Conservation (phyloP, 92 coral and sea anemone genomes). For the Porites divaricata region DNA sequence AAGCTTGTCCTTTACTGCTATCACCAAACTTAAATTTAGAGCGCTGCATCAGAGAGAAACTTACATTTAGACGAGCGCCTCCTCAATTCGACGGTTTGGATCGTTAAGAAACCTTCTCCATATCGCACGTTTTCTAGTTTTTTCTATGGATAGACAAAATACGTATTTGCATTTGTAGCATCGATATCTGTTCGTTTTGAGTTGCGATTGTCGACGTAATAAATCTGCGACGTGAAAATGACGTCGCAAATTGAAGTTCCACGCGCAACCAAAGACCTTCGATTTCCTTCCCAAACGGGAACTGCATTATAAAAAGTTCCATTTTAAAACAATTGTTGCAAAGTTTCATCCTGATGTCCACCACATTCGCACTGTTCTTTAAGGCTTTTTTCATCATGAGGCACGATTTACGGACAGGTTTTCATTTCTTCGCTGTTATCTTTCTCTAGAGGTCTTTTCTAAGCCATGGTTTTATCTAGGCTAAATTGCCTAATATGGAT, state of each 20-base stretch:
- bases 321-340: not conserved
- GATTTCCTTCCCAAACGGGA: not conserved
- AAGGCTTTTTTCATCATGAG: not conserved
- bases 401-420: not conserved
- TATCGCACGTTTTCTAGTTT: not conserved
- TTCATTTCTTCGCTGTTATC: not conserved
- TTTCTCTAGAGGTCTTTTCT: not conserved
- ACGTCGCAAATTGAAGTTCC: conserved; percentile 44
- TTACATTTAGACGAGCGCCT: not conserved
- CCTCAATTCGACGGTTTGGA: not conserved
- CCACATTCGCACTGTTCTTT: not conserved
- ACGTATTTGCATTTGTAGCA: not conserved
- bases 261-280: conserved; percentile 6
- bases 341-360: not conserved
- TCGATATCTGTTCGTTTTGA: not conserved
- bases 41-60: conserved; percentile 2
- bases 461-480: not conserved
- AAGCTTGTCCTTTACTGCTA: conserved; percentile 1
- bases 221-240: conserved; percentile 21
- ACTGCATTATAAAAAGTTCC: not conserved
- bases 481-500: not conserved
- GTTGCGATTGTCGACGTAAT: conserved; percentile 78
- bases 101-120: not conserved
- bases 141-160: not conserved
- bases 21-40: conserved; percentile 1